Conservation (phyloP, 2,113 vertebrate genomes). For the Calyptommatus sinebrachiatus region DNA sequence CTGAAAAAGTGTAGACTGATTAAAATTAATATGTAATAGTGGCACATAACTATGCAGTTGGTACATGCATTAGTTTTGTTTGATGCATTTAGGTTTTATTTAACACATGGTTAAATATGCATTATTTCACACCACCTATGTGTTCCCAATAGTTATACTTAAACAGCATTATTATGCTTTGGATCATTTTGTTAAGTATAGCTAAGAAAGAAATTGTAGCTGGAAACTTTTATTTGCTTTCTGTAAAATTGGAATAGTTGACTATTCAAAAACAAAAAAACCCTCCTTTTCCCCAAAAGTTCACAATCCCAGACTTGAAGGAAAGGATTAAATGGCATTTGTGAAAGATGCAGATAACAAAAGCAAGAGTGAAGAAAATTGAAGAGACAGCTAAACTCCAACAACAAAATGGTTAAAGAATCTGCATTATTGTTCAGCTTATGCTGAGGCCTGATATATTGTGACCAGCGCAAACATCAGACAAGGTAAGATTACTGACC, state of each 20-base stretch:
- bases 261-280: slow-evolving; percentile 33
- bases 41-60: background rate
- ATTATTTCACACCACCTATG: background rate
- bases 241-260: slow-evolving; percentile 39
- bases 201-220: background rate
- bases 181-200: slow-evolving; percentile 18
- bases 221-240: slow-evolving; percentile 44
- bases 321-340: slow-evolving; percentile 77
- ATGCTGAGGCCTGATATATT: slow-evolving; percentile 76
- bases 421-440: slow-evolving; percentile 72
- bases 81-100: background rate
- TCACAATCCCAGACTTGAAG: slow-evolving; percentile 63
- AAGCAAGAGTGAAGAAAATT: slow-evolving; percentile 86
- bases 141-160: rapidly evolving
- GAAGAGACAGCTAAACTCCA: slow-evolving; percentile 83
- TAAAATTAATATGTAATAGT: background rate
- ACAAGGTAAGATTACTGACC: slow-evolving; percentile 88
- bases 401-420: slow-evolving; percentile 83
- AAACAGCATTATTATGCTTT: background rate
- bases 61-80: background rate
- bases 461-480: slow-evolving; percentile 86
- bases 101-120: background rate
- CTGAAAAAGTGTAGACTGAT: background rate
- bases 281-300: background rate
- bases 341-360: slow-evolving; percentile 77